phyloP scores from a whole-genome alignment of 2,113 vertebrate genomes.

The Mirza zaza region DNA sequence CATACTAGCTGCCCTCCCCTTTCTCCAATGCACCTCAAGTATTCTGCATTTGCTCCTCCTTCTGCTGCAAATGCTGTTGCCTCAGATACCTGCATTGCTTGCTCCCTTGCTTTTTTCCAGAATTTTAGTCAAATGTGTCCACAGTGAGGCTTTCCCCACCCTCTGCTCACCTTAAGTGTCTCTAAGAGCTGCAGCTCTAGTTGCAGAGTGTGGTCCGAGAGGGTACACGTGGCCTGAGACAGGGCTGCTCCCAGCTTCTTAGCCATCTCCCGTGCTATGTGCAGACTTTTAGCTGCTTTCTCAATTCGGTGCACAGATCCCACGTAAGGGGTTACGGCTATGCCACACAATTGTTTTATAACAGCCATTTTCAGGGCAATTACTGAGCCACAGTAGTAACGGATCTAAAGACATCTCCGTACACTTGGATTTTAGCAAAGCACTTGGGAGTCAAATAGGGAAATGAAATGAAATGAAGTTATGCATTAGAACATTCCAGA shows the following conservation, averaged over 20 bases:
- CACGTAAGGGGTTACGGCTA: not conserved
- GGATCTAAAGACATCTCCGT: not conserved
- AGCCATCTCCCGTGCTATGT: not conserved
- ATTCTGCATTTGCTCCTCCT: not conserved
- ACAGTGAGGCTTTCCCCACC: not conserved
- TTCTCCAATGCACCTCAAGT: not conserved
- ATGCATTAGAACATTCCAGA: not conserved
- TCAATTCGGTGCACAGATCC: not conserved
- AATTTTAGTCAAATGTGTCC: not conserved
- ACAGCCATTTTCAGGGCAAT: not conserved
- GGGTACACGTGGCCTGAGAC: rapidly evolving
- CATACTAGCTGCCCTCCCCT: not conserved
- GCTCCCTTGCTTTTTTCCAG: not conserved
- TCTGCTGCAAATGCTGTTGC: not conserved
- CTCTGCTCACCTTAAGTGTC: not conserved
- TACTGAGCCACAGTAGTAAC: not conserved
- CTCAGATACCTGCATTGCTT: not conserved
- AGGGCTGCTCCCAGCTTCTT: not conserved
- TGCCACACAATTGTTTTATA: not conserved
- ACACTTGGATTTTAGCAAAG: not conserved
- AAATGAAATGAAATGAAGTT: not conserved
- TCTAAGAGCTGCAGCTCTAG: not conserved
- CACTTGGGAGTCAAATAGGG: not conserved
- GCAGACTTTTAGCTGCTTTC: not conserved
- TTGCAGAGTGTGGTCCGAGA: no score